Evolutionary conservation across 2,888 invertebrate genomes (phyloP).

Genomic region (Himalopsyche anomala): DNA sequence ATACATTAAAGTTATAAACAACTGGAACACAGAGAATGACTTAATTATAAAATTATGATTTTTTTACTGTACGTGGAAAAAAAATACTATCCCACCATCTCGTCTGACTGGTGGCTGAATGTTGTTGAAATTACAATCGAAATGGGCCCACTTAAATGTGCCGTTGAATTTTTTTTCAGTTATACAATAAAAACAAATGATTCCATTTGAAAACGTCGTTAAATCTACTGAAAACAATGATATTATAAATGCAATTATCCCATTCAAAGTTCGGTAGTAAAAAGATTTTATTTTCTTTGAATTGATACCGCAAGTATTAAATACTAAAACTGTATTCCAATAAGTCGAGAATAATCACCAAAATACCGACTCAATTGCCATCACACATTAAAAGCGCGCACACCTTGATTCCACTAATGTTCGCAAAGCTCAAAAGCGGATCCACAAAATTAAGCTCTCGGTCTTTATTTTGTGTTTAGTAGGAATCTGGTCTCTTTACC

Average conservation of each 20-base stretch:
- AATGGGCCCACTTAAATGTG: too few relatives aligned
- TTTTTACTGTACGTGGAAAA: too few relatives aligned
- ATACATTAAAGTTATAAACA: too few relatives aligned
- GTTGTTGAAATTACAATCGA: too few relatives aligned
- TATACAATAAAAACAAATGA: too few relatives aligned
- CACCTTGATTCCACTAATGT: conserved; percentile 16
- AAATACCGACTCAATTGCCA: neutral
- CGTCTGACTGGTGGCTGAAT: too few relatives aligned
- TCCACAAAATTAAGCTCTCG: neutral
- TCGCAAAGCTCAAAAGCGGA: neutral
- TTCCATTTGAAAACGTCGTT: too few relatives aligned
- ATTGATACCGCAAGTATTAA: neutral
- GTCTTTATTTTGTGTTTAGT: neutral
- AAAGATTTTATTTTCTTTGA: neutral
- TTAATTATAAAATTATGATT: too few relatives aligned
- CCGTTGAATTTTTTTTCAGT: too few relatives aligned
- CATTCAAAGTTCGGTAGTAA: neutral
- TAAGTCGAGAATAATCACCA: neutral
- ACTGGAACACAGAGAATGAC: too few relatives aligned
- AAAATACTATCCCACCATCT: too few relatives aligned
- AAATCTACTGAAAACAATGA: too few relatives aligned
- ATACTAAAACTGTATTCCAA: neutral
- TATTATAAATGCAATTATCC: neutral
- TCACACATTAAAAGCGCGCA: conserved; percentile 22
- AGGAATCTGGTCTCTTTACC: neutral